A percentile compares a stretch with the other conserved stretches of the same genome.
Evolutionary conservation across 2,113 vertebrate genomes (phyloP).

Genomic region (Nansenia antarctica): DNA sequence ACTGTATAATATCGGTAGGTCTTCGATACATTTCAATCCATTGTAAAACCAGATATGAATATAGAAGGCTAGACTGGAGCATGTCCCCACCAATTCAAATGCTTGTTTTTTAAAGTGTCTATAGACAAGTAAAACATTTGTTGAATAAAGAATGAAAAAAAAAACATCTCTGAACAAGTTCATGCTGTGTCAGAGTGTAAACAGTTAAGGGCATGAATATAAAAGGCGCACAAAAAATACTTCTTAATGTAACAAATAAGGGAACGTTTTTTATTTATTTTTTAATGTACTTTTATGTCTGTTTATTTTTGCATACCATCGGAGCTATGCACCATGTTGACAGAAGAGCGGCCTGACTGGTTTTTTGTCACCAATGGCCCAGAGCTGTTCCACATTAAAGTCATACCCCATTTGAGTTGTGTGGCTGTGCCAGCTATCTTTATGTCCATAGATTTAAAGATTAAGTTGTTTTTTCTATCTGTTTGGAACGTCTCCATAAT

Average conservation of each 20-base stretch:
- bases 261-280: neutral
- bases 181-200: neutral
- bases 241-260: neutral
- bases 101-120: neutral
- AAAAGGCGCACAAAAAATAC: neutral
- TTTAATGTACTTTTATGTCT: neutral
- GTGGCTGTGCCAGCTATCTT: neutral
- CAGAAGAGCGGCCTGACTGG: conserved; percentile 49
- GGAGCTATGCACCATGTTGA: conserved; percentile 20
- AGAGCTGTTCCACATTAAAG: conserved; percentile 16
- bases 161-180: neutral
- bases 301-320: conserved; percentile 7
- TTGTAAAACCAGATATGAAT: neutral
- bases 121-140: neutral
- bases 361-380: conserved; percentile 35
- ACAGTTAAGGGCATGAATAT: neutral
- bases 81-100: neutral
- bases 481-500: neutral
- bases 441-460: neutral
- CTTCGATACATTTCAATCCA: neutral
- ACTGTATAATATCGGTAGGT: no score
- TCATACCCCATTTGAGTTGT: neutral
- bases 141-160: neutral
- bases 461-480: neutral
- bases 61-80: neutral